Evolutionary conservation across 1,140 invertebrate species (phyloP).

Genomic region (Zaprionus nigranus): DNA sequence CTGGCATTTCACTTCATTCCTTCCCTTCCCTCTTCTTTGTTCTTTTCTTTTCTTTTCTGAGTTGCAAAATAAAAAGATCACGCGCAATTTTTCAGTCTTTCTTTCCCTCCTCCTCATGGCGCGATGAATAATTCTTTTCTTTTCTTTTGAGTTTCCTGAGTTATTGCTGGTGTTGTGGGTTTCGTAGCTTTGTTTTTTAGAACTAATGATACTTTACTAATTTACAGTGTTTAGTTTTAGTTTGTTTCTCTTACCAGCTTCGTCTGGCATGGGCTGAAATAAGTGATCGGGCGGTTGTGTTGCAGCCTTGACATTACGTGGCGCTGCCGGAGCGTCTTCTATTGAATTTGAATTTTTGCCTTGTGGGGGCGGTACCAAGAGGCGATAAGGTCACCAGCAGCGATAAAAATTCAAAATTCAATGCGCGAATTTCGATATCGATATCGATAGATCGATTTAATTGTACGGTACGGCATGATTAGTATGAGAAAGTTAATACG

Average conservation of each 20-base stretch:
- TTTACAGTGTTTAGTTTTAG: slow-evolving; percentile 18
- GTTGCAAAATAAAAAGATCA: slow-evolving; percentile 19
- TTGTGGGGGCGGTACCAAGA: slow-evolving; percentile 39
- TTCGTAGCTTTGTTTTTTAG: slow-evolving; percentile 20
- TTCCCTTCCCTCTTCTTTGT: neutral
- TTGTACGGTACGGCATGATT: slow-evolving; percentile 59
- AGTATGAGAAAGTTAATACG: slow-evolving; percentile 75
- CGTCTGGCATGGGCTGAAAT: slow-evolving; percentile 87
- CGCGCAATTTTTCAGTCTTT: neutral
- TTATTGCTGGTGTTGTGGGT: neutral
- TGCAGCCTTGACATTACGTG: slow-evolving; percentile 85
- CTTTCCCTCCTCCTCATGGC: neutral
- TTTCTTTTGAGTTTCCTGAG: neutral
- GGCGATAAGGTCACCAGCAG: slow-evolving; percentile 41
- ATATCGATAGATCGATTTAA: slow-evolving; percentile 32
- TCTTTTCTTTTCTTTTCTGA: slow-evolving; percentile 4
- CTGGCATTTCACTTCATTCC: slow-evolving; percentile 7
- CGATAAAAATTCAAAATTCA: slow-evolving; percentile 64
- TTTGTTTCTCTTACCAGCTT: slow-evolving; percentile 86
- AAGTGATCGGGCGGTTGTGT: slow-evolving; percentile 85
- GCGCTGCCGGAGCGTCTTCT: slow-evolving; percentile 84
- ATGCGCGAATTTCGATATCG: slow-evolving; percentile 49
- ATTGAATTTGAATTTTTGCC: slow-evolving; percentile 82
- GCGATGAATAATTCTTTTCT: neutral
- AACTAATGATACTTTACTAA: slow-evolving; percentile 51